Percentiles rank a stretch among this genome's conserved stretches.
phyloP scores from a whole-genome alignment of 2,113 vertebrate species.

The Bagarius yarrelli region DNA sequence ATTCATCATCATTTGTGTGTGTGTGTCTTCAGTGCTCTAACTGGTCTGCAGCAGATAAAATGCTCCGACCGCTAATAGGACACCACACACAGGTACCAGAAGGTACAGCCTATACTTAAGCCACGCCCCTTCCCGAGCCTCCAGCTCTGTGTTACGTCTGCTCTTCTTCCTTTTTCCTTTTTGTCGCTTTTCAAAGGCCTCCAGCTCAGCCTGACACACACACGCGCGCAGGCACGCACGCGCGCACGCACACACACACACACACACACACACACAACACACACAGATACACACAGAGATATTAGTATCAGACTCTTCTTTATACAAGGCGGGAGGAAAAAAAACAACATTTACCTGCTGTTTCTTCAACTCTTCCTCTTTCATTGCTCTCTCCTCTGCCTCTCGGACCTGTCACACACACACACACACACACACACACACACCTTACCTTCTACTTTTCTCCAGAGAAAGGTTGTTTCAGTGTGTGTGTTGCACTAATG shows the following conservation, averaged over 20 bases:
- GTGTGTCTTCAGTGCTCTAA: not conserved
- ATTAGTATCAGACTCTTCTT: not conserved
- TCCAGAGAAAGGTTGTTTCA: constrained; percentile 5
- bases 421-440: constrained; percentile 41
- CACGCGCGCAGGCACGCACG: constrained; percentile 9
- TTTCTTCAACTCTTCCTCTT: constrained; percentile 84
- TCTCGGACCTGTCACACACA: constrained; percentile 78
- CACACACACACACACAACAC: not conserved
- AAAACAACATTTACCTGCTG: constrained; percentile 77
- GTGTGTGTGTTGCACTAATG: constrained; percentile 3
- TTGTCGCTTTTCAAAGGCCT: constrained; percentile 92
- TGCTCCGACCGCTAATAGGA: constrained; percentile 68
- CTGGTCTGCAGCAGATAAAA: constrained; percentile 73
- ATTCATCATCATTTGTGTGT: not conserved
- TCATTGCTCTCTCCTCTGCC: constrained; percentile 81
- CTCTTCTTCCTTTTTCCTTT: constrained; percentile 85
- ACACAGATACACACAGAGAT: not conserved
- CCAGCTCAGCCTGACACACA: constrained; percentile 83
- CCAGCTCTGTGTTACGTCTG: constrained; percentile 78
- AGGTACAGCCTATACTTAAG: constrained; percentile 75
- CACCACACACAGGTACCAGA: constrained; percentile 71
- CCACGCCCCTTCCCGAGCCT: constrained; percentile 72
- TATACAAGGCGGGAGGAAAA: no score
- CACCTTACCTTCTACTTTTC: not conserved
- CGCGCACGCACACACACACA: not conserved